A percentile compares a stretch with the other conserved stretches of the same genome.
Conservation (phyloP, 2,888 invertebrate species). For the Dione vanillae region DNA sequence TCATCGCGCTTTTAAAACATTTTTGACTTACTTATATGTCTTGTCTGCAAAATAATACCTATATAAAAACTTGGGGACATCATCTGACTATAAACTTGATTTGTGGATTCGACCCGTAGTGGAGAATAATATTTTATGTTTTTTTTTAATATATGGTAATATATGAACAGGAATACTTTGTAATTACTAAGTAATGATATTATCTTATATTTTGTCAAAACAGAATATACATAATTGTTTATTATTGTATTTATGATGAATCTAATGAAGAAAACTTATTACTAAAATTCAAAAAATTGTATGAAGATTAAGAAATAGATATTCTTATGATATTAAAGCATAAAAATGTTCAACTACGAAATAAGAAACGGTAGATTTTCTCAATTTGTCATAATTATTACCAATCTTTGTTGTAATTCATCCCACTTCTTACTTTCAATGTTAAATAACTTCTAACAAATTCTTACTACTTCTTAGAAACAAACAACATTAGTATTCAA, state of each 20-base stretch:
- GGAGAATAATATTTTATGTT: too few species aligned
- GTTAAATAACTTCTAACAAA: not conserved
- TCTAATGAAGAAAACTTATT: not conserved
- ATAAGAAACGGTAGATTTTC: not conserved
- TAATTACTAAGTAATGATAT: too few species aligned
- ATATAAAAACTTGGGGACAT: too few species aligned
- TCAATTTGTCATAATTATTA: conserved; percentile 4
- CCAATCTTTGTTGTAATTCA: not conserved
- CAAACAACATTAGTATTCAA: not conserved
- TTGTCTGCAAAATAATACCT: too few species aligned
- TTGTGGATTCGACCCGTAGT: too few species aligned
- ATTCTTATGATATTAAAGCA: not conserved
- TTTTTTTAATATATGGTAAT: too few species aligned
- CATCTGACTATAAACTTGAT: too few species aligned
- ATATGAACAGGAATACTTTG: too few species aligned
- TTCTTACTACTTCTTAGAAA: not conserved
- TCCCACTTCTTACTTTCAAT: not conserved
- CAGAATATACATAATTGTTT: not conserved
- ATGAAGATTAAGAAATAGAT: not conserved
- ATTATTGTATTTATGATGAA: not conserved
- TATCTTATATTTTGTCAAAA: too few species aligned
- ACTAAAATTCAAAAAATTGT: not conserved
- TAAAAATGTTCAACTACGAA: not conserved
- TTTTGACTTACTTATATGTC: too few species aligned
- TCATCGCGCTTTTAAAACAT: too few species aligned